phyloP scores from a whole-genome alignment of 2,113 vertebrate genomes.

The Vulpes vulpes region DNA sequence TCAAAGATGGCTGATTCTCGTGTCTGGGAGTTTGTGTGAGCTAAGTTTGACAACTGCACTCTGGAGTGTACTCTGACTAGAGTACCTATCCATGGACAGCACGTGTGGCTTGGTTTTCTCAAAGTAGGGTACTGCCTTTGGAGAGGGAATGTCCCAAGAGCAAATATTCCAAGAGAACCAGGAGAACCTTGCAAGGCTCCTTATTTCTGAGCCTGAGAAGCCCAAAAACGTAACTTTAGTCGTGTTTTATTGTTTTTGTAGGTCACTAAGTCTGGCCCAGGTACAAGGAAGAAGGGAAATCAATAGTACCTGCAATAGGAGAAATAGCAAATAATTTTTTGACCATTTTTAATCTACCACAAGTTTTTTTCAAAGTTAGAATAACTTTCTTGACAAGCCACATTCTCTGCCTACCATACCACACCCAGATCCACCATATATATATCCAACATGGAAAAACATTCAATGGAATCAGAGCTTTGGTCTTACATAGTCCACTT shows the following conservation, averaged over 20 bases:
- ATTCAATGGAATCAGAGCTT: not conserved
- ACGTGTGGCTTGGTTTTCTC: not conserved
- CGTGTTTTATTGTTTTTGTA: not conserved
- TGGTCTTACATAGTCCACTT: not conserved
- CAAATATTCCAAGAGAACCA: slow-evolving; percentile 7
- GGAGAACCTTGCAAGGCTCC: not conserved
- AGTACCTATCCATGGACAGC: not conserved
- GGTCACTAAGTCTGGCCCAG: not conserved
- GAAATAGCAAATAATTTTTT: not conserved
- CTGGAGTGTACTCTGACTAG: not conserved
- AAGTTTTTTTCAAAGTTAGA: not conserved
- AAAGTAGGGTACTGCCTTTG: not conserved
- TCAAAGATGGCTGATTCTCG: not conserved
- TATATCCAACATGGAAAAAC: not conserved
- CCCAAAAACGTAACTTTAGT: not conserved
- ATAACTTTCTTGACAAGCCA: not conserved
- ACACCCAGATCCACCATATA: not conserved
- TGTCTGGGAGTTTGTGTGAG: not conserved
- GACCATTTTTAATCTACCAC: not conserved
- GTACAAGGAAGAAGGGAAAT: not conserved
- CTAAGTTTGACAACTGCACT: not conserved
- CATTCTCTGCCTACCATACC: not conserved
- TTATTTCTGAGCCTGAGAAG: not conserved
- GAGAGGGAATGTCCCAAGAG: not conserved
- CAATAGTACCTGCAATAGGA: not conserved